These are phyloP conservation scores for Spea bombifrons DNA, from an alignment of 2,113 vertebrate genomes.

Conservation along the genomic window DNA sequence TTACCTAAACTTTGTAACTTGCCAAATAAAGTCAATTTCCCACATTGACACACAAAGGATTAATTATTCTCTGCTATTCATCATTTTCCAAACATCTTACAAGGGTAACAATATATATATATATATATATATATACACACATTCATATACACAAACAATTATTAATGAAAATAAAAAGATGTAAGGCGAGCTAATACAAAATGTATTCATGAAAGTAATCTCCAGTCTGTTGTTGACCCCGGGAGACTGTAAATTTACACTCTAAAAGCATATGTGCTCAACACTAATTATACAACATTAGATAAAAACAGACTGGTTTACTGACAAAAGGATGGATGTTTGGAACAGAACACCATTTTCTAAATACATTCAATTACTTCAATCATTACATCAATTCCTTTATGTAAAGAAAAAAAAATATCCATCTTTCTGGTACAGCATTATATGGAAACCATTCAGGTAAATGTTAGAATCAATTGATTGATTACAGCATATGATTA, in stretches of 20 bases:
- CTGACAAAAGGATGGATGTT: conserved; percentile 34
- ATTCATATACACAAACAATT: too few species aligned
- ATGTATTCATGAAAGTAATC: neutral
- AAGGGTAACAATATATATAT: too few species aligned
- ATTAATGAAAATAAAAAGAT: too few species aligned
- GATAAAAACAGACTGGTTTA: conserved; percentile 23
- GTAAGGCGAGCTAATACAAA: neutral
- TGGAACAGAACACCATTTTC: conserved; percentile 31
- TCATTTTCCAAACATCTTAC: too few species aligned
- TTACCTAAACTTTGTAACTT: too few species aligned
- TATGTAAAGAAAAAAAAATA: conserved; percentile 26
- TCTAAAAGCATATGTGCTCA: conserved; percentile 21
- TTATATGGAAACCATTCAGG: neutral
- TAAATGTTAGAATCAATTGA: neutral
- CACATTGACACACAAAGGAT: too few species aligned
- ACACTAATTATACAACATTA: conserved; percentile 29
- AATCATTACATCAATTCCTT: conserved; percentile 34
- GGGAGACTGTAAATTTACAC: conserved; percentile 21
- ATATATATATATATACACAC: too few species aligned
- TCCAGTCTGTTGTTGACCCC: conserved; percentile 35
- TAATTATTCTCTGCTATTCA: too few species aligned
- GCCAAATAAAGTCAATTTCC: too few species aligned
- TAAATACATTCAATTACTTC: conserved; percentile 44
- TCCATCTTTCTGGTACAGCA: neutral
- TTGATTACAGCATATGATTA: neutral